These are phyloP conservation scores for Saiga tatarica DNA, from an alignment of 2,113 vertebrate genomes.

Conservation along the genomic window DNA sequence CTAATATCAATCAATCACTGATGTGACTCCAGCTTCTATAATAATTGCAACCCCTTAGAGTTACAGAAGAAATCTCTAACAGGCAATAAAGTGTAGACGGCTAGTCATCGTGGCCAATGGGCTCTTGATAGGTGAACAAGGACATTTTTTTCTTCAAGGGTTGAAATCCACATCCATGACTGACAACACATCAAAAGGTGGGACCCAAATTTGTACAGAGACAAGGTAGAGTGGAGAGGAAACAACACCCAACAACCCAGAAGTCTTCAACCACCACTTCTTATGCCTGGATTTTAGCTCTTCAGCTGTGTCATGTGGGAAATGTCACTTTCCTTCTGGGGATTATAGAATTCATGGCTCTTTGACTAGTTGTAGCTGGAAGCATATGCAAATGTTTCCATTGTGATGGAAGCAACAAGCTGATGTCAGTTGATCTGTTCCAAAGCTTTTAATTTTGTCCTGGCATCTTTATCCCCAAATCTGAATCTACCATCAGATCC, in stretches of 20 bases:
- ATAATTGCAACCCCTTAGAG: not conserved
- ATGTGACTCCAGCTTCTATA: not conserved
- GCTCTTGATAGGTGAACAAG: not conserved
- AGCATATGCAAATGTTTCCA: constrained; percentile 95
- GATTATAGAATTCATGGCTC: constrained; percentile 98
- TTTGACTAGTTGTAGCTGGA: constrained; percentile 97
- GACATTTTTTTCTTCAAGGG: constrained; percentile 32
- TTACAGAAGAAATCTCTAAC: not conserved
- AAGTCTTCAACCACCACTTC: constrained; percentile 88
- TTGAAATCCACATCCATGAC: constrained; percentile 3
- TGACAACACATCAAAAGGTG: constrained; percentile 40
- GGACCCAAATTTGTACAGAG: constrained; percentile 25
- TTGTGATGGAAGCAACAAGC: constrained; percentile 95
- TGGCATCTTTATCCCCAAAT: constrained; percentile 98
- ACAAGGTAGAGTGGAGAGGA: constrained; percentile 53
- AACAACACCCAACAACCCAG: not conserved
- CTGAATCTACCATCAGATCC: constrained; percentile 97
- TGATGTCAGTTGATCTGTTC: constrained; percentile 96
- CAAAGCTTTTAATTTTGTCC: constrained; percentile 96
- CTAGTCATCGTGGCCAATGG: accelerated
- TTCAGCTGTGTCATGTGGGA: constrained; percentile 94
- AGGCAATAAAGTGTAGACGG: constrained; percentile 33
- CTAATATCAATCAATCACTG: not conserved
- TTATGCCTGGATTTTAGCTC: constrained; percentile 97
- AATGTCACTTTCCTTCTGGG: constrained; percentile 99